phyloP scores from a whole-genome alignment of 2,113 vertebrate species.

The Burhinus bistriatus region DNA sequence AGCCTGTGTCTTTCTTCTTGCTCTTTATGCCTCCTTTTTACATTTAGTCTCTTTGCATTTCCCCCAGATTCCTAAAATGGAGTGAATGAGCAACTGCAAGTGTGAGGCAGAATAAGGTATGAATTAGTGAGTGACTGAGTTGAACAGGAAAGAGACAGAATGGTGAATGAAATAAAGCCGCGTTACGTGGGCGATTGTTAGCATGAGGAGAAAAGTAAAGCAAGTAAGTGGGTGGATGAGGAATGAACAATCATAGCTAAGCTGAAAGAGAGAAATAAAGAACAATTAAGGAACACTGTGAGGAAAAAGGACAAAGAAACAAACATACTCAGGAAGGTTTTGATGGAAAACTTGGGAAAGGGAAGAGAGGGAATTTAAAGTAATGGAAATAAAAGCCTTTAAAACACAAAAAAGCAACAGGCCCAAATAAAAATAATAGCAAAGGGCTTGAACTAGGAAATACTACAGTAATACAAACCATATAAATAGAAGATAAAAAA shows the following conservation, averaged over 20 bases:
- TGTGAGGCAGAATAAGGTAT: neutral
- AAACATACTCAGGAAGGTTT: neutral
- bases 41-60: neutral
- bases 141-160: neutral
- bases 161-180: neutral
- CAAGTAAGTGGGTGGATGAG: neutral
- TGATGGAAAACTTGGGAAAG: neutral
- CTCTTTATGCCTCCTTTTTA: neutral
- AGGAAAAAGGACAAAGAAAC: neutral
- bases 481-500: neutral
- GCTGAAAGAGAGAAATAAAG: neutral
- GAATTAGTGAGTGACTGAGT: neutral
- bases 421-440: neutral
- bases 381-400: neutral
- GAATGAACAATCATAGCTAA: neutral
- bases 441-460: neutral
- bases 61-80: neutral
- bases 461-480: neutral
- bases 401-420: neutral
- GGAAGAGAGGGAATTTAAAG: neutral
- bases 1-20: neutral
- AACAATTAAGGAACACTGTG: neutral
- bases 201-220: neutral
- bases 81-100: neutral
- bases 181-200: neutral